Conservation (phyloP, 2,113 vertebrate species). For the Tretioscincus oriximinensis region DNA sequence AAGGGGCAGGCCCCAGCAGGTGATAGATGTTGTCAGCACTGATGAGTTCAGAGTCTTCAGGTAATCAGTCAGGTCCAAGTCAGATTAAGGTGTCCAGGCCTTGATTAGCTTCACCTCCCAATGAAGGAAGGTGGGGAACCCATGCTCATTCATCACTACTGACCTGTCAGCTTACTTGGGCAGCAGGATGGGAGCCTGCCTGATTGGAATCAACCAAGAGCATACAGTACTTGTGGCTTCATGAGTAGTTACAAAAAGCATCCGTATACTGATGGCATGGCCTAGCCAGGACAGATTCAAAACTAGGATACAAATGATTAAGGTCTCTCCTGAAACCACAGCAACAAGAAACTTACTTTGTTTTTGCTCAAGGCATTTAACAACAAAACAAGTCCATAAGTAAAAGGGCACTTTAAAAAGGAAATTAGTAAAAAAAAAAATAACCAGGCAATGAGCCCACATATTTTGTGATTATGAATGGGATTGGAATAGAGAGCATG, state of each 20-base stretch:
- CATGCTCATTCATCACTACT: slow-evolving; percentile 55
- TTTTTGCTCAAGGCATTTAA: not conserved
- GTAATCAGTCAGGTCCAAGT: slow-evolving; percentile 65
- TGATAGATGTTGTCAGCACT: slow-evolving; percentile 60
- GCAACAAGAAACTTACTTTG: not conserved
- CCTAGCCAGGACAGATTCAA: not conserved
- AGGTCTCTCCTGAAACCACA: not conserved
- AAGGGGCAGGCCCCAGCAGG: slow-evolving; percentile 15
- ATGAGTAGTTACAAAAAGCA: not conserved
- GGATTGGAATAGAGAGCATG: not conserved
- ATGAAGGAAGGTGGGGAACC: slow-evolving; percentile 64
- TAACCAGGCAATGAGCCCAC: too few species aligned
- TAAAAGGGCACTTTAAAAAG: not conserved
- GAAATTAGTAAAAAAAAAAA: not conserved
- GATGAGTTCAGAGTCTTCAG: slow-evolving; percentile 66
- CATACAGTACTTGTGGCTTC: not conserved
- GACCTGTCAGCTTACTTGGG: slow-evolving; percentile 63
- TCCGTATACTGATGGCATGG: not conserved
- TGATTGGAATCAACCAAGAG: slow-evolving; percentile 40
- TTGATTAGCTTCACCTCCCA: slow-evolving; percentile 72
- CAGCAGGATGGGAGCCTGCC: slow-evolving; percentile 45
- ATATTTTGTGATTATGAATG: too few species aligned
- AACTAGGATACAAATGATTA: not conserved
- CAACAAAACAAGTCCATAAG: not conserved
- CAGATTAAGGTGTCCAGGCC: slow-evolving; percentile 63